These are phyloP conservation scores for Steatornis caripensis DNA, from an alignment of 2,113 vertebrate species.

Conservation along the genomic window DNA sequence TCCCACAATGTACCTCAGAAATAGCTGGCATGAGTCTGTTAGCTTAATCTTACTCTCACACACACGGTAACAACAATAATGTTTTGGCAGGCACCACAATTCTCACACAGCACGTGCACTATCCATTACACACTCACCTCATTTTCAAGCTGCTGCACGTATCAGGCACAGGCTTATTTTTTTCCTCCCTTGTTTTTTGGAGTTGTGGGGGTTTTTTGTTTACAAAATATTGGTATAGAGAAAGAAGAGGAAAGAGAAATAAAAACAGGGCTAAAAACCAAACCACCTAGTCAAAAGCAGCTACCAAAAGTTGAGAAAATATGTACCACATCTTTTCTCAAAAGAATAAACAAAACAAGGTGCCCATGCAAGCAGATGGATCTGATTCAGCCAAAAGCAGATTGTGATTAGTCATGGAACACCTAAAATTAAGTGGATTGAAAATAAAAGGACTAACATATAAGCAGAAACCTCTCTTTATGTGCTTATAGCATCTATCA, in stretches of 20 bases:
- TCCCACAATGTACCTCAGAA: slow-evolving; percentile 28
- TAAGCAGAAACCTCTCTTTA: neutral
- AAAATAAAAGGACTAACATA: neutral
- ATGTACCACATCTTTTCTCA: neutral
- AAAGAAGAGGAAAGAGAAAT: neutral
- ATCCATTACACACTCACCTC: neutral
- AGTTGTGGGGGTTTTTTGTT: neutral
- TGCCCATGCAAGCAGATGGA: neutral
- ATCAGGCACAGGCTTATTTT: neutral
- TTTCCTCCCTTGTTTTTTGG: neutral
- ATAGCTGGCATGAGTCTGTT: neutral
- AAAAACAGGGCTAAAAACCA: neutral
- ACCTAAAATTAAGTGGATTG: neutral
- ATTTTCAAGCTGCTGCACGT: slow-evolving; percentile 29
- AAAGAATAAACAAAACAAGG: neutral
- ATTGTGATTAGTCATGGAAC: neutral
- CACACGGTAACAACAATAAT: neutral
- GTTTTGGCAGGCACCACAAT: slow-evolving; percentile 4
- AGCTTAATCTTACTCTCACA: slow-evolving; percentile 5
- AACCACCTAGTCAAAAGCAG: neutral
- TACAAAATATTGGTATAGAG: neutral
- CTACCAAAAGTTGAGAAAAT: neutral
- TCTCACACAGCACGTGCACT: neutral
- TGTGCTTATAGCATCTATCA: neutral
- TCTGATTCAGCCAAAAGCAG: neutral